These are phyloP conservation scores for Lindbergichthys nudifrons DNA, from an alignment of 2,797 vertebrate species.

Conservation along the genomic window DNA sequence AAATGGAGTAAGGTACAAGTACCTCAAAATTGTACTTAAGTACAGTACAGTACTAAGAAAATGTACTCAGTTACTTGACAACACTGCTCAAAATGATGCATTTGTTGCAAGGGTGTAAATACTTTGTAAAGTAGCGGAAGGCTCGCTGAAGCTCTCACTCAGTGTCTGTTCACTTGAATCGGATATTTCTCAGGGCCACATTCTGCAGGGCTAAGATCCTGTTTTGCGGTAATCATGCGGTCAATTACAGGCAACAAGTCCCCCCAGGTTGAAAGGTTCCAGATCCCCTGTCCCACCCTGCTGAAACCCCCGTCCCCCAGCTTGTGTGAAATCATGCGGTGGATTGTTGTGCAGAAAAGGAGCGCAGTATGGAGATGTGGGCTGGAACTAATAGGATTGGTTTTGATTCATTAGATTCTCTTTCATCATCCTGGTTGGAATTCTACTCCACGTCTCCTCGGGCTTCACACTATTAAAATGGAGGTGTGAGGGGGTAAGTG, in stretches of 20 bases:
- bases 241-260: conserved; percentile 75
- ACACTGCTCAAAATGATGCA: no score
- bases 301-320: conserved; percentile 69
- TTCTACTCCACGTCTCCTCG: conserved; percentile 87
- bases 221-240: conserved; percentile 69
- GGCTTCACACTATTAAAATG: conserved; percentile 85
- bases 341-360: conserved; percentile 76
- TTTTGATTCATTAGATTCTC: conserved; percentile 92
- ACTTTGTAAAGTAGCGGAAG: no score
- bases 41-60: no score
- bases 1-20: no score
- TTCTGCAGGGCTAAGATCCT: conserved; percentile 51
- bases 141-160: neutral
- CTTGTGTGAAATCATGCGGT: conserved; percentile 78
- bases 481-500: conserved; percentile 66
- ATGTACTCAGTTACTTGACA: no score
- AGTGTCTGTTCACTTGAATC: conserved; percentile 10
- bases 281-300: conserved; percentile 45
- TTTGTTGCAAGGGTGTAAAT: no score
- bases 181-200: conserved; percentile 23
- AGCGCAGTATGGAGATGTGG: conserved; percentile 85
- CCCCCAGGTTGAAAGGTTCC: conserved; percentile 63
- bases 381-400: conserved; percentile 93
- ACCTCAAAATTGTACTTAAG: no score
- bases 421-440: conserved; percentile 90